Evolutionary conservation across 2,113 vertebrate genomes (phyloP).

Genomic region (Myiozetetes cayanensis): DNA sequence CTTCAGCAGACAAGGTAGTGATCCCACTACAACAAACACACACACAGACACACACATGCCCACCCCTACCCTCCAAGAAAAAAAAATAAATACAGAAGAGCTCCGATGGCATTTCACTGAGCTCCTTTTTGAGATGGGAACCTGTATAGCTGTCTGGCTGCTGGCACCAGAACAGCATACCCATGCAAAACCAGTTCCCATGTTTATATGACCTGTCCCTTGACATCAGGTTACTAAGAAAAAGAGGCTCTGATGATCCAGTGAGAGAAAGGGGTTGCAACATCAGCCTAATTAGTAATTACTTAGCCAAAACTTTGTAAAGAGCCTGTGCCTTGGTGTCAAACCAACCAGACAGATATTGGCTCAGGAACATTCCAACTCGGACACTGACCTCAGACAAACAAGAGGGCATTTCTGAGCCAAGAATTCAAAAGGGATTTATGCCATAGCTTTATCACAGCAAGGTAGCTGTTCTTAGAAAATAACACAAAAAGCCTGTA

Average conservation of each 20-base stretch:
- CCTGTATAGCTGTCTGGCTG: background rate
- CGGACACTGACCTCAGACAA: background rate
- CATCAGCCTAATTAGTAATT: background rate
- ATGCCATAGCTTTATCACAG: background rate
- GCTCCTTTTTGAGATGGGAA: background rate
- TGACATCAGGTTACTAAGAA: background rate
- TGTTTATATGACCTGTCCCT: background rate
- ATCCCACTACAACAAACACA: background rate
- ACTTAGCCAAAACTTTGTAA: background rate
- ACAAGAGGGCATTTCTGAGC: background rate
- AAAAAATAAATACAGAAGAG: background rate
- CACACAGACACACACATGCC: background rate
- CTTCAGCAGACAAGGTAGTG: background rate
- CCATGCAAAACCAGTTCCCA: background rate
- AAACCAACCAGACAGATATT: background rate
- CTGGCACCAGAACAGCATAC: background rate
- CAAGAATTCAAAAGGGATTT: background rate
- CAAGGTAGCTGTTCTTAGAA: background rate
- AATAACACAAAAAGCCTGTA: background rate
- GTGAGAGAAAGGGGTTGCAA: background rate
- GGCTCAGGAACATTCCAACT: background rate
- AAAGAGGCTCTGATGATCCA: background rate
- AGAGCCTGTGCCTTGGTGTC: background rate
- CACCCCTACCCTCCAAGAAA: background rate
- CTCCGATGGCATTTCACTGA: background rate